Evolutionary conservation across 2,888 invertebrate species (phyloP).

Genomic region (Sminthurinus aureus): DNA sequence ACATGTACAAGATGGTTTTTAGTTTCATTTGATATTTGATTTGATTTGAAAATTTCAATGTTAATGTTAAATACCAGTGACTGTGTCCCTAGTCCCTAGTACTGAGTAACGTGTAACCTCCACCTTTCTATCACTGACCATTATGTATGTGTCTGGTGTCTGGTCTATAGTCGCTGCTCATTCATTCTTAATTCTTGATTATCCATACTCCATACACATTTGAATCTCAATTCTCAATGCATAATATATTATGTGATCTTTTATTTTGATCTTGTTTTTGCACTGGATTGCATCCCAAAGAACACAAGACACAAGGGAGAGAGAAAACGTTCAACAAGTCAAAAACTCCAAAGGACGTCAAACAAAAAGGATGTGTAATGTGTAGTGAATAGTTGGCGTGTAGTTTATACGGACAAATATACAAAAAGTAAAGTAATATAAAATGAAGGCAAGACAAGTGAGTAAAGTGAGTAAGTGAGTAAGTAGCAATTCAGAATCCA

Average conservation of each 20-base stretch:
- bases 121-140: background rate
- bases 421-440: background rate
- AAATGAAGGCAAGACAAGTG: background rate
- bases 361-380: background rate
- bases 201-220: too few relatives aligned
- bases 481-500: too few relatives aligned
- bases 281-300: background rate
- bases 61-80: constrained; percentile 27
- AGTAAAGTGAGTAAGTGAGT: background rate
- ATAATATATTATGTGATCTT: constrained; percentile 29
- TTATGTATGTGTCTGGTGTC: background rate
- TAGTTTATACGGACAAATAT: background rate
- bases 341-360: constrained; percentile 9
- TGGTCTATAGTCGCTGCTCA: too few relatives aligned
- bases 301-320: too few relatives aligned
- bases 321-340: background rate
- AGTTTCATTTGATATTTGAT: background rate
- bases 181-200: background rate
- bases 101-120: background rate
- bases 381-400: background rate
- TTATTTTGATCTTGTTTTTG: constrained; percentile 37
- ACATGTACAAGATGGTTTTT: background rate
- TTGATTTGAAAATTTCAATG: background rate
- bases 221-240: constrained; percentile 20
- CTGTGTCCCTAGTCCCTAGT: background rate